These are phyloP conservation scores for Dromaius novaehollandiae DNA, from an alignment of 2,113 vertebrate species.

Conservation along the genomic window DNA sequence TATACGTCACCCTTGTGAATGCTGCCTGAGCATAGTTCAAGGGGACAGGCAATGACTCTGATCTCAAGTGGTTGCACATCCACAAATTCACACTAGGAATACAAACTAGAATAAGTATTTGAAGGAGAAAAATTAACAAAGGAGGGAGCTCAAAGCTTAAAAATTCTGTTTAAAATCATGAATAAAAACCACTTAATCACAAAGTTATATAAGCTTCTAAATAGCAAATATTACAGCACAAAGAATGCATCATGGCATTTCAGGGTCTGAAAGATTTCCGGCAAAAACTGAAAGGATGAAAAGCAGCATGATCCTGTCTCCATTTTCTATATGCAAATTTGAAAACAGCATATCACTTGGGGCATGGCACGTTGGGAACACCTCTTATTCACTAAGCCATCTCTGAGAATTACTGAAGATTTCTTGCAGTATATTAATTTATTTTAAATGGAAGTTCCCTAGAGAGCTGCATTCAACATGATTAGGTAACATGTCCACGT, in stretches of 20 bases:
- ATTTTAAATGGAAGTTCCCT: neutral
- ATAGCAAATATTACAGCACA: neutral
- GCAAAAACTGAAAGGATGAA: neutral
- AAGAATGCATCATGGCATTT: neutral
- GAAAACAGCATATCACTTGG: neutral
- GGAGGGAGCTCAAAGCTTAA: neutral
- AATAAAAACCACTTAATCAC: neutral
- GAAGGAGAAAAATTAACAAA: neutral
- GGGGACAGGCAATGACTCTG: neutral
- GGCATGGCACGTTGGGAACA: neutral
- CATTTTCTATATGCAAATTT: neutral
- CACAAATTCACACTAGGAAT: neutral
- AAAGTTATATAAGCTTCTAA: neutral
- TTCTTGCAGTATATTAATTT: neutral
- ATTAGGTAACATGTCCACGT: fast-evolving
- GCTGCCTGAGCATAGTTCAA: too few relatives aligned
- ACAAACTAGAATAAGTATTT: neutral
- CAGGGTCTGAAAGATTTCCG: neutral
- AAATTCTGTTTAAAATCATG: neutral
- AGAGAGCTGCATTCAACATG: neutral
- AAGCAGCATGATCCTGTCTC: neutral
- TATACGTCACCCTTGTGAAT: neutral
- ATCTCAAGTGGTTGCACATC: neutral
- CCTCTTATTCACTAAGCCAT: neutral
- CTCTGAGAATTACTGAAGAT: neutral